phyloP scores from a whole-genome alignment of 2,113 vertebrate species.

The Crotalus horridus region DNA sequence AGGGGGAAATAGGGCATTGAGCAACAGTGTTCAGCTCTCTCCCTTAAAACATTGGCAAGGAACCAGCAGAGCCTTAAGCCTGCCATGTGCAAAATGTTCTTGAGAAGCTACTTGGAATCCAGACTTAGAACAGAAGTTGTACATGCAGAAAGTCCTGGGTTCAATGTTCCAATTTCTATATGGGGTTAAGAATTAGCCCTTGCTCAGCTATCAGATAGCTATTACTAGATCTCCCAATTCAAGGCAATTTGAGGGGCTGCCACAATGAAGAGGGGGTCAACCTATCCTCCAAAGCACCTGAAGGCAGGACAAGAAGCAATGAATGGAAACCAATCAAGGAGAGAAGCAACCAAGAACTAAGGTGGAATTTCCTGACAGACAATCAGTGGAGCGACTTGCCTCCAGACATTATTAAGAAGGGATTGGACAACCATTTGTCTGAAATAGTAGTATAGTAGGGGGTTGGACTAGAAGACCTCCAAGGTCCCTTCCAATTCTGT shows the following conservation, averaged over 20 bases:
- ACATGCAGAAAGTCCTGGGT: neutral
- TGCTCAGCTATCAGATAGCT: neutral
- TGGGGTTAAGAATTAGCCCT: neutral
- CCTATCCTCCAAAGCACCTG: neutral
- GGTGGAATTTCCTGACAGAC: neutral
- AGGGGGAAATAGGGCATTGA: conserved; percentile 14
- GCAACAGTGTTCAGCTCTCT: neutral
- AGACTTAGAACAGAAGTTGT: neutral
- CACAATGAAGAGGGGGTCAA: neutral
- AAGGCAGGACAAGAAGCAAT: neutral
- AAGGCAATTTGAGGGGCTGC: neutral
- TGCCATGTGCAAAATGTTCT: neutral
- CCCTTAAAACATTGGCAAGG: neutral
- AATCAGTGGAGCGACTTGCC: neutral
- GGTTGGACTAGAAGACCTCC: too few relatives aligned
- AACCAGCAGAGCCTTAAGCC: neutral
- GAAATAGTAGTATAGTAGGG: neutral
- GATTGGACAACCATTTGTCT: neutral
- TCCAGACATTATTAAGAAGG: neutral
- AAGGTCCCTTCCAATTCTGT: too few relatives aligned
- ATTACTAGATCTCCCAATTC: neutral
- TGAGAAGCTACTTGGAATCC: neutral
- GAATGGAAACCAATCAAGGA: neutral
- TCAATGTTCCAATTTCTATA: neutral
- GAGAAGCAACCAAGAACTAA: neutral